Conservation (phyloP, 2,888 invertebrate genomes). For the Megamerina dolium region DNA sequence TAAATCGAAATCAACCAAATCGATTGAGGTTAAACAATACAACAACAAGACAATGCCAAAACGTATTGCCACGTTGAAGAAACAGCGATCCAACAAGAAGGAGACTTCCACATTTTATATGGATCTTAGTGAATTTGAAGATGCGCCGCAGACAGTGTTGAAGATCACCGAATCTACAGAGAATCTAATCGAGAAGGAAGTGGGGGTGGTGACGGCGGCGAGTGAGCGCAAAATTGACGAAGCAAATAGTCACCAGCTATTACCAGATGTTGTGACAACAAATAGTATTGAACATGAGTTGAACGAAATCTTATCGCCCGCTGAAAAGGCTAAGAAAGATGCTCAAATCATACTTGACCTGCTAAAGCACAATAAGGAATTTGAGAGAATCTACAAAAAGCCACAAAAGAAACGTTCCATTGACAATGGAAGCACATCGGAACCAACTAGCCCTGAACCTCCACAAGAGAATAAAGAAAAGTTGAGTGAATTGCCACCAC, state of each 20-base stretch:
- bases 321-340: slow-evolving; percentile 60
- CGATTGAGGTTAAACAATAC: slow-evolving; percentile 57
- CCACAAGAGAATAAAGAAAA: slow-evolving; percentile 3
- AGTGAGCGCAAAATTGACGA: slow-evolving; percentile 9
- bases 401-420: slow-evolving; percentile 55
- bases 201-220: slow-evolving; percentile 2
- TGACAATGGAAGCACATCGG: slow-evolving; percentile 25
- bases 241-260: slow-evolving; percentile 10
- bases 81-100: slow-evolving; percentile 58
- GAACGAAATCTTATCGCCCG: slow-evolving; percentile 39
- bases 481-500: slow-evolving; percentile 34
- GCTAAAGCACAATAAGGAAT: slow-evolving; percentile 75
- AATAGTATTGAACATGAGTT: slow-evolving; percentile 19
- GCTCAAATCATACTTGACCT: slow-evolving; percentile 67
- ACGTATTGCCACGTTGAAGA: slow-evolving; percentile 65
- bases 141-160: slow-evolving; percentile 44
- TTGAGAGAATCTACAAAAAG: slow-evolving; percentile 70
- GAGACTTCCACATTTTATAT: slow-evolving; percentile 64
- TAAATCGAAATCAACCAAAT: slow-evolving; percentile 42
- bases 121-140: slow-evolving; percentile 55
- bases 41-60: slow-evolving; percentile 65
- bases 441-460: slow-evolving; percentile 23
- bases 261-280: slow-evolving; percentile 29
- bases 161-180: slow-evolving; percentile 63
- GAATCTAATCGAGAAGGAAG: slow-evolving; percentile 40